A percentile compares a stretch with the other conserved stretches of the same genome.
These are phyloP conservation scores for Brachyistius frenatus DNA, from an alignment of 2,113 vertebrate species.

Conservation along the genomic window DNA sequence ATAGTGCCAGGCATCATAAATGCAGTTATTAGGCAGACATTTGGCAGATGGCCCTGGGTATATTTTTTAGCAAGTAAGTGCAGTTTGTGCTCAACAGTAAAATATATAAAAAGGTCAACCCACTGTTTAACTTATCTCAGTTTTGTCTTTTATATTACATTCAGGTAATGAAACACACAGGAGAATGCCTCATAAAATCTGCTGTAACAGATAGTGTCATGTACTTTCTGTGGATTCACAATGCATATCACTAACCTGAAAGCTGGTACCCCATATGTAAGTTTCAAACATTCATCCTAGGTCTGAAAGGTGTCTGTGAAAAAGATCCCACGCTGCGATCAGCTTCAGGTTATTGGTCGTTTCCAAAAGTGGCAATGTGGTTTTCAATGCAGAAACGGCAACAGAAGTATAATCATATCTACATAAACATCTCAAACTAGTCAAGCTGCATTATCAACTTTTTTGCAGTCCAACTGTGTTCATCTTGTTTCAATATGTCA, in stretches of 20 bases:
- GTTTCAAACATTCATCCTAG: background rate
- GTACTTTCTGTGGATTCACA: conserved; percentile 36
- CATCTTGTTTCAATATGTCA: background rate
- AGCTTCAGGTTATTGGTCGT: background rate
- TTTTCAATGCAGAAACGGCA: background rate
- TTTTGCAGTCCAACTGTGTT: background rate
- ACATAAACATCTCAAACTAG: background rate
- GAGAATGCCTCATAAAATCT: background rate
- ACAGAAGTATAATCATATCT: background rate
- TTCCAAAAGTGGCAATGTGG: background rate
- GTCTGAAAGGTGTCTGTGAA: conserved; percentile 10
- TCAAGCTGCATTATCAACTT: background rate
- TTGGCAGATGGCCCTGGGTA: conserved; percentile 49
- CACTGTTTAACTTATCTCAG: conserved; percentile 11
- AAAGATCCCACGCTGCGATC: background rate
- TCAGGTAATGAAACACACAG: background rate
- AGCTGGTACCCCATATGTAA: background rate
- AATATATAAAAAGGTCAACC: conserved; percentile 8
- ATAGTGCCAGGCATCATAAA: conserved; percentile 52
- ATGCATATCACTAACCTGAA: conserved; percentile 45
- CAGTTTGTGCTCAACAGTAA: conserved; percentile 29
- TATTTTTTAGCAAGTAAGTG: conserved; percentile 56
- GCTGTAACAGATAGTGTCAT: background rate
- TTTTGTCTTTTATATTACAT: conserved; percentile 21
- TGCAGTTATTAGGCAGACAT: conserved; percentile 54